Percentiles rank a stretch among this genome's conserved stretches.
phyloP scores from a whole-genome alignment of 2,113 vertebrate species.

The Chroicocephalus ridibundus region DNA sequence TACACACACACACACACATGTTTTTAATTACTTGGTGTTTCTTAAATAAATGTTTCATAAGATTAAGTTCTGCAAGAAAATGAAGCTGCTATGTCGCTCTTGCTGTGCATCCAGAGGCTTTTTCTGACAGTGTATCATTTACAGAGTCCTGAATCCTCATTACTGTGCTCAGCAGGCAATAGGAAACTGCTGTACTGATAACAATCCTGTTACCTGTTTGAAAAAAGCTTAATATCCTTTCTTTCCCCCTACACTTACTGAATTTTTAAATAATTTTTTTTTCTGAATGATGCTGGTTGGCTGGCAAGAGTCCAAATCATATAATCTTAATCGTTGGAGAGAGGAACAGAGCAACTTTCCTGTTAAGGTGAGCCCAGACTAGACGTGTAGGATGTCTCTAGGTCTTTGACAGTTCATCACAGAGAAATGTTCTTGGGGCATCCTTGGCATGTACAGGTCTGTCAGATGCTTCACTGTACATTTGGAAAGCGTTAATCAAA shows the following conservation, averaged over 20 bases:
- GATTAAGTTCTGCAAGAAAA: constrained; percentile 16
- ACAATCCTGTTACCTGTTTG: constrained; percentile 67
- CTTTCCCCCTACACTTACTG: constrained; percentile 5
- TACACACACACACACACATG: fast-evolving
- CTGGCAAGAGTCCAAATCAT: neutral
- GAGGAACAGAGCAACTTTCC: neutral
- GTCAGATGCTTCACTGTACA: neutral
- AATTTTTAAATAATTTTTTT: constrained; percentile 35
- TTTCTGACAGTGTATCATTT: constrained; percentile 52
- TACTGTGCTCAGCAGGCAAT: constrained; percentile 59
- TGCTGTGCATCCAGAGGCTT: neutral
- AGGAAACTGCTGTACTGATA: constrained; percentile 63
- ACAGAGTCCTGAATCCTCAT: constrained; percentile 52
- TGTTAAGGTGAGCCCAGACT: neutral
- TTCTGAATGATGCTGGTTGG: neutral
- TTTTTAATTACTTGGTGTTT: constrained; percentile 24
- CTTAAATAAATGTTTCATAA: constrained; percentile 50
- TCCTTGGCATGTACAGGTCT: neutral
- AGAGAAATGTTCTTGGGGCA: neutral
- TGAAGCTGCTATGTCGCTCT: neutral
- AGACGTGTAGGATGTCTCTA: neutral
- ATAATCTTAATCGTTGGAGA: neutral
- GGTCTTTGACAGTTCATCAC: neutral
- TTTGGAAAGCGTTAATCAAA: neutral
- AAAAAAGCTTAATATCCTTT: constrained; percentile 74